These are phyloP conservation scores for Coregonus clupeaformis DNA, from an alignment of 2,113 vertebrate species.

Conservation along the genomic window DNA sequence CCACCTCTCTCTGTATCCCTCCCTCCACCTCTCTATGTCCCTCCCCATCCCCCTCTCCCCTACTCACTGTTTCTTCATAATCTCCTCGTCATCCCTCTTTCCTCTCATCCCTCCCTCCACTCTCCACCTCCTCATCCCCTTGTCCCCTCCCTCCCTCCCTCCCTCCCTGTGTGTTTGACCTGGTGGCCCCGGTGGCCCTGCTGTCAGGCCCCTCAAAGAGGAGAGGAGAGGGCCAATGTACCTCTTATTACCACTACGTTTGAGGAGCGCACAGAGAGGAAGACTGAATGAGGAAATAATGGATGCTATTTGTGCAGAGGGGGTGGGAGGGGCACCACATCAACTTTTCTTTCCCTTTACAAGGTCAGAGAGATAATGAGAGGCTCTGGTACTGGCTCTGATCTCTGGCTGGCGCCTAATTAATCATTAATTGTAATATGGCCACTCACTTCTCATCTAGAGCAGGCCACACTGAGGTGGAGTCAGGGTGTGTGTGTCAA, in stretches of 20 bases:
- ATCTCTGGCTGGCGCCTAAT: conserved; percentile 72
- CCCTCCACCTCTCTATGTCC: too few relatives aligned
- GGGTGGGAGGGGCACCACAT: background rate
- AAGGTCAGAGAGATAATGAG: conserved; percentile 76
- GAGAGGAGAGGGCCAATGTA: conserved; percentile 62
- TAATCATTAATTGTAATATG: conserved; percentile 81
- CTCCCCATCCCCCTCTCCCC: background rate
- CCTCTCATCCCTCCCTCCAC: background rate
- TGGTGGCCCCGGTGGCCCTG: conserved; percentile 48
- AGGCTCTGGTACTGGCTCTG: conserved; percentile 50
- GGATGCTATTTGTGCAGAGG: conserved; percentile 25
- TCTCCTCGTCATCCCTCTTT: background rate
- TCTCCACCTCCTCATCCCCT: background rate
- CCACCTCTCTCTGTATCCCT: too few relatives aligned
- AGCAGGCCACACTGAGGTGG: conserved; percentile 48
- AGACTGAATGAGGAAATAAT: background rate
- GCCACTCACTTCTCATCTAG: conserved; percentile 68
- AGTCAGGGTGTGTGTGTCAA: too few relatives aligned
- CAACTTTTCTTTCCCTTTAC: conserved; percentile 68
- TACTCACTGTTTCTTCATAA: background rate
- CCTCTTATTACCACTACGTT: conserved; percentile 67
- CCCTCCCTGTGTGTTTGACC: background rate
- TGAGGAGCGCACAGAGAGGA: conserved; percentile 35
- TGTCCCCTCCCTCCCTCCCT: background rate
- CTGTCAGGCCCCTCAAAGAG: conserved; percentile 46